Evolutionary conservation across 2,797 vertebrate genomes (phyloP).

Genomic region (Myiotriccus ornatus): DNA sequence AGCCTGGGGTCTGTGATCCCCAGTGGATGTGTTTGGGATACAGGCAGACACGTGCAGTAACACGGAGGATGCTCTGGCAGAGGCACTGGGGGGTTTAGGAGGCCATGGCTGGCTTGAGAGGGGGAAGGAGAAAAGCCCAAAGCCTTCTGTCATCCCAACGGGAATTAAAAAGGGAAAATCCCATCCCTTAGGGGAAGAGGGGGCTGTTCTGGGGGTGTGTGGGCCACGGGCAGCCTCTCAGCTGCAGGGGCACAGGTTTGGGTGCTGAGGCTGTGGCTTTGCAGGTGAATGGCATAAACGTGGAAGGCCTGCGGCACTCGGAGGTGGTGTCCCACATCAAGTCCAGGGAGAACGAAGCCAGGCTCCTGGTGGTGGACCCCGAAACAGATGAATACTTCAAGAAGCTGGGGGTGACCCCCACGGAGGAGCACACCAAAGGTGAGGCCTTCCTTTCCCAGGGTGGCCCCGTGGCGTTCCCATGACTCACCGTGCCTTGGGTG

Average conservation of each 20-base stretch:
- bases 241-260: rapidly evolving
- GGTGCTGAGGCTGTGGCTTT: neutral
- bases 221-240: neutral
- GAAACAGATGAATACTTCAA: constrained; percentile 90
- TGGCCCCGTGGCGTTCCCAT: rapidly evolving
- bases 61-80: neutral
- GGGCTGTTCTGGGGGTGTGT: neutral
- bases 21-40: rapidly evolving
- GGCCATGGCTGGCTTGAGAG: neutral
- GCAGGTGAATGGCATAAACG: constrained; percentile 89
- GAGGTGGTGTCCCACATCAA: constrained; percentile 91
- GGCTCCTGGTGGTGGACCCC: constrained; percentile 87
- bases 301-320: constrained; percentile 85
- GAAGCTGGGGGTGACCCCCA: constrained; percentile 83
- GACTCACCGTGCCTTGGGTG: neutral
- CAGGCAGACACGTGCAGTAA: rapidly evolving
- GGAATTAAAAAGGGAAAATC: neutral
- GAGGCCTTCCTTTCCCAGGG: neutral
- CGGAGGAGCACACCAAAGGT: constrained; percentile 84
- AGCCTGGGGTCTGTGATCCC: neutral
- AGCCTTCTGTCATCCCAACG: rapidly evolving
- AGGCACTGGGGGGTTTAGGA: neutral
- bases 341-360: constrained; percentile 77
- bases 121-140: neutral
- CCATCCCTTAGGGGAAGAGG: neutral